Evolutionary conservation across 23 tunicate species (phyloP).

Genomic region (Trididemnum clinides): DNA sequence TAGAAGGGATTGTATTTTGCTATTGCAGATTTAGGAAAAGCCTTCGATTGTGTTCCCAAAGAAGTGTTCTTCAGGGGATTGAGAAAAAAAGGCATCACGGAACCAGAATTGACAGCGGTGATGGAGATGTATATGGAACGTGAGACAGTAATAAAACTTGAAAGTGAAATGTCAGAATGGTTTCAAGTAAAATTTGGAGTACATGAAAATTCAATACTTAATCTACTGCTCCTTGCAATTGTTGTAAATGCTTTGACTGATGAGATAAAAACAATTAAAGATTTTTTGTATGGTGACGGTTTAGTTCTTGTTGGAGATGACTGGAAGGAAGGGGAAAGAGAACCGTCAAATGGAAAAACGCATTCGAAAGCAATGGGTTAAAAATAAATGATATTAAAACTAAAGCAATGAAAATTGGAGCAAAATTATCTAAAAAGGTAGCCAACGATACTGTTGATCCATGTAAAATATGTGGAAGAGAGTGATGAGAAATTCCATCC

Average conservation of each 20-base stretch:
- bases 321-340: background rate
- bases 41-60: background rate
- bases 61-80: background rate
- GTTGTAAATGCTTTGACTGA: background rate
- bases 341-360: background rate
- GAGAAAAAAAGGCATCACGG: background rate
- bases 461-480: too few relatives aligned
- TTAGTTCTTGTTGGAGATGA: too few relatives aligned
- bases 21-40: background rate
- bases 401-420: background rate
- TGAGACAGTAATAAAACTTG: background rate
- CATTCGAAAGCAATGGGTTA: background rate
- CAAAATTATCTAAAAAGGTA: too few relatives aligned
- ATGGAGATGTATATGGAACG: background rate
- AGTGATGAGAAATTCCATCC: too few relatives aligned
- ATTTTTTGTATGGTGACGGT: too few relatives aligned
- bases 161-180: too few relatives aligned
- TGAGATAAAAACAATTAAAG: background rate
- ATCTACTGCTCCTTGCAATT: too few relatives aligned
- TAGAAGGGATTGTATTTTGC: background rate
- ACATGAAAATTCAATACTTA: background rate
- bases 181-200: background rate
- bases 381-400: background rate
- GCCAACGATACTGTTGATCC: too few relatives aligned
- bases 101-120: background rate